These are phyloP conservation scores for Psettodes erumei DNA, from an alignment of 2,113 vertebrate species.

Conservation along the genomic window DNA sequence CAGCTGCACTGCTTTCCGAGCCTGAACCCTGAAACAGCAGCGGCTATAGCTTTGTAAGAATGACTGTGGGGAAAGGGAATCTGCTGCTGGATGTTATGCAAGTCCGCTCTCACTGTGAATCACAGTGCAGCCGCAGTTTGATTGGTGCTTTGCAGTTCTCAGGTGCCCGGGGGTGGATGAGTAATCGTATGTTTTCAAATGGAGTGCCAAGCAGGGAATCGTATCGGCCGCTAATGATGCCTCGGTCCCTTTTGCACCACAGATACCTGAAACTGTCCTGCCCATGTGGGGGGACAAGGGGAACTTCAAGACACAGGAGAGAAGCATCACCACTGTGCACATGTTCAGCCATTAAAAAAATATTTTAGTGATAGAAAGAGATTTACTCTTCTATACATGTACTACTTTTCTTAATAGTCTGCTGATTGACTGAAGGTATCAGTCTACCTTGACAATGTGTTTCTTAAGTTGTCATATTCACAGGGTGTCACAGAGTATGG, in stretches of 20 bases:
- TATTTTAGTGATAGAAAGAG: too few relatives aligned
- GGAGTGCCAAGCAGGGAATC: constrained; percentile 19
- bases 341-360: too few relatives aligned
- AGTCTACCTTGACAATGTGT: background rate
- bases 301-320: constrained; percentile 2
- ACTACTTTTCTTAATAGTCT: background rate
- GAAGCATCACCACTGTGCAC: background rate
- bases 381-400: too few relatives aligned
- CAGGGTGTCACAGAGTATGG: background rate
- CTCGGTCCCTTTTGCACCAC: constrained; percentile 9
- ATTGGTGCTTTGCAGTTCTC: constrained; percentile 68
- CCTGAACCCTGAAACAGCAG: constrained; percentile 30
- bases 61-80: constrained; percentile 36
- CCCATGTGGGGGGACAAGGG: constrained; percentile 18
- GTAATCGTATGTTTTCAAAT: constrained; percentile 69
- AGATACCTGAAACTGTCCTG: constrained; percentile 27
- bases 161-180: constrained; percentile 73
- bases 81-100: constrained; percentile 70
- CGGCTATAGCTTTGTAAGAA: constrained; percentile 12
- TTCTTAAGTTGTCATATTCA: background rate
- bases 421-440: background rate
- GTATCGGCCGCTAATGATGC: constrained; percentile 46
- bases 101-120: constrained; percentile 72
- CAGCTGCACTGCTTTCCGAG: background rate
- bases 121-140: constrained; percentile 65